Evolutionary conservation across 2,113 vertebrate species (phyloP).

Genomic region (Oxyruncus cristatus): DNA sequence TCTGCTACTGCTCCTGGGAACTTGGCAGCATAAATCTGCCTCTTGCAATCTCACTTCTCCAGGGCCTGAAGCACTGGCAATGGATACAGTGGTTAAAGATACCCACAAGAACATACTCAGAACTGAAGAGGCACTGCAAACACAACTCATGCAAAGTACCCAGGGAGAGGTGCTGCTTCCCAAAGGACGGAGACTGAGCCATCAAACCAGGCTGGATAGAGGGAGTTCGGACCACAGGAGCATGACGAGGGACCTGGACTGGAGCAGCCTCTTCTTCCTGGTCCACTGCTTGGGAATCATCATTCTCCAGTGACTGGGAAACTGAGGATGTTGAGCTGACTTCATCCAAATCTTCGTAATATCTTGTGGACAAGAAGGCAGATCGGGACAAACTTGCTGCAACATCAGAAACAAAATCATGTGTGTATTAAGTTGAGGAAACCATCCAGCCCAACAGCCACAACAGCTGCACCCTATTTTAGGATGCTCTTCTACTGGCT

Average conservation of each 20-base stretch:
- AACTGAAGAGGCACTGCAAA: background rate
- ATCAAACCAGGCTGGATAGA: constrained; percentile 86
- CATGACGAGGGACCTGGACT: constrained; percentile 76
- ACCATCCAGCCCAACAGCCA: background rate
- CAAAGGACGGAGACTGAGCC: constrained; percentile 75
- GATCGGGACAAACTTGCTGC: constrained; percentile 90
- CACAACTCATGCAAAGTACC: constrained; percentile 71
- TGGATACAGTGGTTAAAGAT: background rate
- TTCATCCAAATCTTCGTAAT: constrained; percentile 92
- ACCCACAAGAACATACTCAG: background rate
- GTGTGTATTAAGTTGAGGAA: background rate
- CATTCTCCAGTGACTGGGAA: constrained; percentile 83
- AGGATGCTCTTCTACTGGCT: background rate
- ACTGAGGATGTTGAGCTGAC: constrained; percentile 89
- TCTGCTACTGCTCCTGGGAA: background rate
- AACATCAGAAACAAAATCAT: background rate
- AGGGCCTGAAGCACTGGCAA: background rate
- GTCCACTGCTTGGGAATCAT: constrained; percentile 70
- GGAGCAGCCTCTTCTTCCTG: constrained; percentile 74
- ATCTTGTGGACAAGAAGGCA: constrained; percentile 91
- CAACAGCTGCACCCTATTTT: background rate
- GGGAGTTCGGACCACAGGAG: constrained; percentile 83
- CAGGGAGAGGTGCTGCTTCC: constrained; percentile 71
- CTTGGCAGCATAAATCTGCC: background rate
- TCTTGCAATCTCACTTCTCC: background rate